These are phyloP conservation scores for Leucozona laternaria DNA, from an alignment of 2,888 invertebrate species.

Conservation along the genomic window DNA sequence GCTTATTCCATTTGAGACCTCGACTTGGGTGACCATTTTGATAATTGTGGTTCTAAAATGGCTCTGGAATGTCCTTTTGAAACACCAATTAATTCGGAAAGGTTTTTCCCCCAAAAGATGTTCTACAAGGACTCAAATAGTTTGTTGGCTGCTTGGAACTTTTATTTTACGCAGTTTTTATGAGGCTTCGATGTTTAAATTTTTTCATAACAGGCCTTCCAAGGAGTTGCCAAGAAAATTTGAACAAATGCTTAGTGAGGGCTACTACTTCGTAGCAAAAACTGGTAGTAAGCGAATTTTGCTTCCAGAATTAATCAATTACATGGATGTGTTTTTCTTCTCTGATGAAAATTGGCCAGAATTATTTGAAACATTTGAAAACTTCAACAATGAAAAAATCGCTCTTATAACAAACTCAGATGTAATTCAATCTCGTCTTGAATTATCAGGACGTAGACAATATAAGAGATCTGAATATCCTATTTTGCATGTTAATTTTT, in stretches of 20 bases:
- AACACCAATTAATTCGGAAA: background rate
- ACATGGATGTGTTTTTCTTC: background rate
- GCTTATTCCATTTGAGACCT: background rate
- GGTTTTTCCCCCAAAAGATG: background rate
- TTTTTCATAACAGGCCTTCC: background rate
- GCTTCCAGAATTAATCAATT: background rate
- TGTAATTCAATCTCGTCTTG: background rate
- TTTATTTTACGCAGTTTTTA: background rate
- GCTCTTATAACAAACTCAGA: background rate
- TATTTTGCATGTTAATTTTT: background rate
- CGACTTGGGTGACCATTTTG: background rate
- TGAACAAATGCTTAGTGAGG: background rate
- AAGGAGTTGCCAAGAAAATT: background rate
- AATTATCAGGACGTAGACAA: background rate
- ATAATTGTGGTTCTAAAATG: background rate
- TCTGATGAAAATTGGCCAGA: background rate
- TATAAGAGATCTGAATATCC: background rate
- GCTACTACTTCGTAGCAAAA: background rate
- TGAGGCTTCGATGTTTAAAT: background rate
- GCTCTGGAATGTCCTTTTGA: background rate
- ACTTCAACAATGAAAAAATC: background rate
- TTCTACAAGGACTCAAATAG: background rate
- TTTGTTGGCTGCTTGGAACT: constrained; percentile 4
- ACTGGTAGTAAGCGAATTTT: background rate
- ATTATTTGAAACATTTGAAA: background rate